A percentile compares a stretch with the other conserved stretches of the same genome.
These are phyloP conservation scores for Alaudala cheleensis DNA, from an alignment of 2,113 vertebrate genomes.

Conservation along the genomic window DNA sequence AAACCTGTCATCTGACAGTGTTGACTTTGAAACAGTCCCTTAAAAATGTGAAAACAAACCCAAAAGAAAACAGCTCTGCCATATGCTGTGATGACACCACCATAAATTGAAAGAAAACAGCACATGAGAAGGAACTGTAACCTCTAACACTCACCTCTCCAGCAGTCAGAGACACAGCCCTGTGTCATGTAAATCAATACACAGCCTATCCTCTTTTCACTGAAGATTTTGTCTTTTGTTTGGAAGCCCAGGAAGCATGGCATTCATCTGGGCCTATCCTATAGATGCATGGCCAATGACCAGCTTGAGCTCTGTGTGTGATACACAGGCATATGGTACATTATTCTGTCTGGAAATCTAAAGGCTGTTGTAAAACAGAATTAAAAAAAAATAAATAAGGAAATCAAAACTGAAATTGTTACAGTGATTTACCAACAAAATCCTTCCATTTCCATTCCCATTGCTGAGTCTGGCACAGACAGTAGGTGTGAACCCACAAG, in stretches of 20 bases:
- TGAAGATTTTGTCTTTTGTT: neutral
- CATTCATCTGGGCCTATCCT: neutral
- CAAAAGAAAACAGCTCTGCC: neutral
- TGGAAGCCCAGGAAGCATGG: neutral
- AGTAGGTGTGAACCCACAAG: neutral
- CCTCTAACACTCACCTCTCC: neutral
- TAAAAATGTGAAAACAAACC: conserved; percentile 1
- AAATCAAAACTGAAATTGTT: neutral
- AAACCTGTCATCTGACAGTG: conserved; percentile 35
- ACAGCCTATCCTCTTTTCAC: neutral
- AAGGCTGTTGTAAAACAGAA: neutral
- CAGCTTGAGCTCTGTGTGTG: neutral
- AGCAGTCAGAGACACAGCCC: neutral
- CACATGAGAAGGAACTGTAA: neutral
- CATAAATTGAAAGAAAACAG: neutral
- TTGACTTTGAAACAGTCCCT: neutral
- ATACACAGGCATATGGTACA: neutral
- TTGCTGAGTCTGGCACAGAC: neutral
- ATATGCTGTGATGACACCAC: neutral
- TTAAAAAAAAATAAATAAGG: neutral
- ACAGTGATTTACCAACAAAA: neutral
- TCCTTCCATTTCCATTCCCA: neutral
- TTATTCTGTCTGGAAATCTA: neutral
- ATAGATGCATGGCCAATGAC: neutral
- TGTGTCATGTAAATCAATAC: neutral